phyloP scores from a whole-genome alignment of 2,888 invertebrate genomes.

The Eupithecia subumbrata region DNA sequence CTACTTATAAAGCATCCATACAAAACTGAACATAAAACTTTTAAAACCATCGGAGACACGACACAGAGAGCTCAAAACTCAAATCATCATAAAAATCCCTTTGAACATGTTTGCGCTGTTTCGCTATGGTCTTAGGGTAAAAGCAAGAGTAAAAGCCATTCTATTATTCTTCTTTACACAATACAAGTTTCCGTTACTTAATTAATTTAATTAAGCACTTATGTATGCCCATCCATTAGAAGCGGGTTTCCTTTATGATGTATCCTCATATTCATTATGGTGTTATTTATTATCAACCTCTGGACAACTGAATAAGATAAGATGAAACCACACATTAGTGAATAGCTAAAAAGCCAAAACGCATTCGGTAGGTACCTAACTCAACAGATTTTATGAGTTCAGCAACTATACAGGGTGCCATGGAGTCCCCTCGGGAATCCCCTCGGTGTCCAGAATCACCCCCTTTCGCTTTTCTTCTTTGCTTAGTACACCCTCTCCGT shows the following conservation, averaged over 20 bases:
- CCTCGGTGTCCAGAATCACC: too few species aligned
- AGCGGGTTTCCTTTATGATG: background rate
- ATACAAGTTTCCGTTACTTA: background rate
- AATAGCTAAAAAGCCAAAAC: background rate
- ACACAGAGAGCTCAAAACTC: too few species aligned
- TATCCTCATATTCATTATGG: background rate
- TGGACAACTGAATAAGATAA: background rate
- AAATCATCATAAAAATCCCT: too few species aligned
- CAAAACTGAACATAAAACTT: background rate
- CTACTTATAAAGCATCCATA: background rate
- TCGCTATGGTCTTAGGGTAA: background rate
- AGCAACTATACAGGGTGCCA: too few species aligned
- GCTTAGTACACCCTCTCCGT: too few species aligned
- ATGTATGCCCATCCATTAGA: background rate
- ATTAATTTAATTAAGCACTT: conserved; percentile 7
- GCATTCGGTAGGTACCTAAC: background rate
- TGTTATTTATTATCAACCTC: background rate
- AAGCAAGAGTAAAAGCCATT: background rate
- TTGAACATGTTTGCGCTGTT: background rate
- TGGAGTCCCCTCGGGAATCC: too few species aligned
- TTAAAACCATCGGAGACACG: too few species aligned
- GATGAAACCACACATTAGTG: background rate
- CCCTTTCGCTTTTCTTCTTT: too few species aligned
- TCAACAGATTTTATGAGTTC: background rate
- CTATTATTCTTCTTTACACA: background rate